These are phyloP conservation scores for Apamea crenata DNA, from an alignment of 2,888 invertebrate species.

Conservation along the genomic window DNA sequence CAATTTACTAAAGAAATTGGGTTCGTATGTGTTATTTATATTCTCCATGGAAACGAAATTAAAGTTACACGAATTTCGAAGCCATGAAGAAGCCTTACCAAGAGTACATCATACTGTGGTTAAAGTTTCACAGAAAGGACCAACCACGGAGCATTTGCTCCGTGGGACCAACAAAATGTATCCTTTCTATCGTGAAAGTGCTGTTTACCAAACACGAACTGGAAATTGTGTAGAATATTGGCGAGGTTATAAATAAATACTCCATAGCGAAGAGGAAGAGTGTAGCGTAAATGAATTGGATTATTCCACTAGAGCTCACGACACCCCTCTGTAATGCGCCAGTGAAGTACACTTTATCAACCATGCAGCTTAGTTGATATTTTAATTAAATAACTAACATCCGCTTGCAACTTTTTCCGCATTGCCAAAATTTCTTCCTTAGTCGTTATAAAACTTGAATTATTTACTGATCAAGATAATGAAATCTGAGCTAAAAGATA, in stretches of 20 bases:
- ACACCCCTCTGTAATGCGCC: conserved; percentile 63
- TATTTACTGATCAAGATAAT: conserved; percentile 7
- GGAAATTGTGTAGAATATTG: conserved; percentile 48
- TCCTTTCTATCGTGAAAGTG: conserved; percentile 28
- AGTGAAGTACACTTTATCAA: conserved; percentile 65
- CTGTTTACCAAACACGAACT: conserved; percentile 56
- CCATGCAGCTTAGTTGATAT: conserved; percentile 37
- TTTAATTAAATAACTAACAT: conserved; percentile 14
- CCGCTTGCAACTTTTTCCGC: background rate
- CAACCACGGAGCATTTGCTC: too few species aligned
- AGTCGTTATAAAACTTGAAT: background rate
- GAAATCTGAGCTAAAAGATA: background rate
- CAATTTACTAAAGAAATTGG: conserved; percentile 42
- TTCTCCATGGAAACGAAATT: conserved; percentile 64
- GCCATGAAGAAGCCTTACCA: conserved; percentile 60
- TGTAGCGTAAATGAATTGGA: conserved; percentile 72
- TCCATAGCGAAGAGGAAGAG: conserved; percentile 59
- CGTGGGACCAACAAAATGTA: conserved; percentile 13
- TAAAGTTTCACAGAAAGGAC: conserved; percentile 50
- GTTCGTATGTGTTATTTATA: conserved; percentile 39
- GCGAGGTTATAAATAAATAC: conserved; percentile 59
- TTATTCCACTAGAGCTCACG: conserved; percentile 73
- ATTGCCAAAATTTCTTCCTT: background rate
- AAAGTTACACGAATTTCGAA: conserved; percentile 65
- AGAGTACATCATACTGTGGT: conserved; percentile 9